Conservation (phyloP, 2,888 invertebrate species). For the Diarsia dahlii region DNA sequence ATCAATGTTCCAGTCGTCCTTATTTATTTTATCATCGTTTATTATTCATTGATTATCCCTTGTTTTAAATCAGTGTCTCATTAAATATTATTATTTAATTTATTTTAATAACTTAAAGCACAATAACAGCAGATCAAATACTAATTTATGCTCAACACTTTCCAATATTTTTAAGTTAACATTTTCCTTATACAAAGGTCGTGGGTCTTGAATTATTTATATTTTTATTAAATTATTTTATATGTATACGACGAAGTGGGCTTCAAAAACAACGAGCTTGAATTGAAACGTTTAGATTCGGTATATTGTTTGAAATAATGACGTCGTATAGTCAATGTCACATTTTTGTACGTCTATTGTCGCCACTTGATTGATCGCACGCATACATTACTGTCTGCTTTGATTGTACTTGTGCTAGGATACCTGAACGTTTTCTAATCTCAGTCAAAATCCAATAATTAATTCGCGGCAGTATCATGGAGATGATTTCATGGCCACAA, state of each 20-base stretch:
- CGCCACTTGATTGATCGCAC: slow-evolving; percentile 70
- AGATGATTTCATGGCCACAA: slow-evolving; percentile 61
- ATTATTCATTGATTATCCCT: slow-evolving; percentile 75
- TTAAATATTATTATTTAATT: slow-evolving; percentile 71
- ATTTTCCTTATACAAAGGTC: slow-evolving; percentile 77
- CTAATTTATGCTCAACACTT: slow-evolving; percentile 75
- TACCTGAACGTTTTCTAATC: slow-evolving; percentile 58
- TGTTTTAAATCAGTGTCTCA: slow-evolving; percentile 82
- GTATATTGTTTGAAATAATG: slow-evolving; percentile 72
- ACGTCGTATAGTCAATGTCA: slow-evolving; percentile 82
- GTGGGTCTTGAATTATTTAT: slow-evolving; percentile 77
- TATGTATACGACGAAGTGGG: slow-evolving; percentile 71
- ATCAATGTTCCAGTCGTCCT: slow-evolving; percentile 69
- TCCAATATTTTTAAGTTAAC: slow-evolving; percentile 74
- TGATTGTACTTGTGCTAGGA: slow-evolving; percentile 42
- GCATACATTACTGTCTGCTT: slow-evolving; percentile 64
- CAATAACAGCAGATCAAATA: slow-evolving; percentile 75
- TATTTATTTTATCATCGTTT: slow-evolving; percentile 74
- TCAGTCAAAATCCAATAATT: slow-evolving; percentile 51
- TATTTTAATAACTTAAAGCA: slow-evolving; percentile 73
- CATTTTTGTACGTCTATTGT: slow-evolving; percentile 72
- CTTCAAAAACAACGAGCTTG: slow-evolving; percentile 74
- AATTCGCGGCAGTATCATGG: slow-evolving; percentile 51
- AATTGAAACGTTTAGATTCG: slow-evolving; percentile 66
- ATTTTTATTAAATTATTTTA: slow-evolving; percentile 69